Percentiles rank a stretch among this genome's conserved stretches.
phyloP scores from a whole-genome alignment of 2,797 vertebrate species.

The Lithobates pipiens region DNA sequence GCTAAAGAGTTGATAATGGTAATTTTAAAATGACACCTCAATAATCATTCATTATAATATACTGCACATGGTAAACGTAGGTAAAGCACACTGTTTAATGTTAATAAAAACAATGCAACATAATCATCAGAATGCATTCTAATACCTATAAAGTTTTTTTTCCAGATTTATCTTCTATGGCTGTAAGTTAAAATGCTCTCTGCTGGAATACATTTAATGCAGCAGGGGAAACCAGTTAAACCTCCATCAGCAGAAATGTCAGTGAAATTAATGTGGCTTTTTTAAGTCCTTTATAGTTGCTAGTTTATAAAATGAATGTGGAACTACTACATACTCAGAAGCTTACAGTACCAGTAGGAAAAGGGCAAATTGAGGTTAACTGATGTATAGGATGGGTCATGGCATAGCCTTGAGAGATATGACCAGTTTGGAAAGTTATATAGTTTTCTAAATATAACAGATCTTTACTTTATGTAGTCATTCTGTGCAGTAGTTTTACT shows the following conservation, averaged over 20 bases:
- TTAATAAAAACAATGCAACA: not conserved
- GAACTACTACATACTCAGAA: constrained; percentile 18
- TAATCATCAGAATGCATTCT: constrained; percentile 2
- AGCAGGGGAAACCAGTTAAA: constrained; percentile 26
- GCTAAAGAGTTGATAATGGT: not conserved
- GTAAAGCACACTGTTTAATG: not conserved
- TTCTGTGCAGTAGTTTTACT: constrained; percentile 10
- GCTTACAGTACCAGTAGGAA: constrained; percentile 19
- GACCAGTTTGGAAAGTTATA: constrained; percentile 38
- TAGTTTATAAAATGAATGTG: constrained; percentile 43
- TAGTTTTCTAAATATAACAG: constrained; percentile 18
- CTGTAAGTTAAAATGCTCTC: constrained; percentile 14
- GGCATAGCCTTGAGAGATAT: constrained; percentile 37
- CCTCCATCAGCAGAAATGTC: constrained; percentile 54
- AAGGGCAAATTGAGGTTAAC: constrained; percentile 50
- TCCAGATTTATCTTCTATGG: constrained; percentile 3
- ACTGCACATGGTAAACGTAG: not conserved
- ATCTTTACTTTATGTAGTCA: constrained; percentile 1
- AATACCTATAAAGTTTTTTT: not conserved
- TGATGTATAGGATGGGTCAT: constrained; percentile 29
- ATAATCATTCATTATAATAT: not conserved
- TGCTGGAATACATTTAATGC: constrained; percentile 21
- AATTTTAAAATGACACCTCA: not conserved
- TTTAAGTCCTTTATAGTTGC: constrained; percentile 48
- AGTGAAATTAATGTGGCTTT: constrained; percentile 51